Conservation (phyloP, 2,888 invertebrate species). For the Leucophora obtusa region DNA sequence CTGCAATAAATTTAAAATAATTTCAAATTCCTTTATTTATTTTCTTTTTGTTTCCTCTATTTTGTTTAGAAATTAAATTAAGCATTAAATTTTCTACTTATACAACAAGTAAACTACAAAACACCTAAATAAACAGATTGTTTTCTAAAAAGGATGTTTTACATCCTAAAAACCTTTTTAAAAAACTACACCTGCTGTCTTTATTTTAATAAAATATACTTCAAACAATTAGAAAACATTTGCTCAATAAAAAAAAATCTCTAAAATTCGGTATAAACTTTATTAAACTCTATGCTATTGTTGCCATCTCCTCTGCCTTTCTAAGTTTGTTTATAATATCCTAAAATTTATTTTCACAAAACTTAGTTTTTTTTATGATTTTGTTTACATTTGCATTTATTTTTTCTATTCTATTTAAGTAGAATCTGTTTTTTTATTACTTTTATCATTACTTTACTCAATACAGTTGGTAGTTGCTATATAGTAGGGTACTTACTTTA, state of each 20-base stretch:
- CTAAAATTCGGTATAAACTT: background rate
- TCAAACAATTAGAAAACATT: conserved; percentile 1
- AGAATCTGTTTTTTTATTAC: conserved; percentile 63
- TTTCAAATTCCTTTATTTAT: too few species aligned
- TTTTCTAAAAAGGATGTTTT: background rate
- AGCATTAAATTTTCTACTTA: conserved; percentile 1
- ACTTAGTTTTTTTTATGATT: conserved; percentile 47
- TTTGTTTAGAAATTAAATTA: background rate
- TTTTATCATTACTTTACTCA: conserved; percentile 27
- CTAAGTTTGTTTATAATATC: conserved; percentile 28
- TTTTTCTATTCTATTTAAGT: background rate
- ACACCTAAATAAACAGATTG: conserved; percentile 1
- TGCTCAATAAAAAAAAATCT: background rate
- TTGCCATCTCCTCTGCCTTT: background rate
- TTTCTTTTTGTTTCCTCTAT: too few species aligned
- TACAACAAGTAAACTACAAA: background rate
- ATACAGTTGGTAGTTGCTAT: conserved; percentile 11
- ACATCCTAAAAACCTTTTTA: background rate
- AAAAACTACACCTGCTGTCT: background rate
- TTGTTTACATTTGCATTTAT: conserved; percentile 49
- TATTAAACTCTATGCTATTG: background rate
- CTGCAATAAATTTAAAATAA: too few species aligned
- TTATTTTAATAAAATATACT: conserved; percentile 1
- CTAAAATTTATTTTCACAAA: conserved; percentile 34
- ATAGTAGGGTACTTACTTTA: conserved; percentile 74